phyloP scores from a whole-genome alignment of 1,140 invertebrate genomes.

The Eriosoma lanigerum region DNA sequence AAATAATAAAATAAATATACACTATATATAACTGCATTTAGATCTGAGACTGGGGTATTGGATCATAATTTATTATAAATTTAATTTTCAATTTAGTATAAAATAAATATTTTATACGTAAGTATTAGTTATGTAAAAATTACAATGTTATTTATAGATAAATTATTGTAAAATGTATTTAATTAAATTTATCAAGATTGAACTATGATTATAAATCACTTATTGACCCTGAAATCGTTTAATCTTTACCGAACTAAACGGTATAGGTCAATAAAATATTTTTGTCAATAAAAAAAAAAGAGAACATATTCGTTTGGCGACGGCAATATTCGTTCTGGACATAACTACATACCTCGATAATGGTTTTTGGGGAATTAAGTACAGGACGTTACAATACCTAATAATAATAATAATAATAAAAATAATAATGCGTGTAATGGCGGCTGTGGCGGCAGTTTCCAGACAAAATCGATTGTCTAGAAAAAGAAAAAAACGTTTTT shows the following conservation, averaged over 20 bases:
- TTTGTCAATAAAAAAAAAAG: conserved; percentile 20
- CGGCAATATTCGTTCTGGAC: conserved; percentile 12
- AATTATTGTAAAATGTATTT: conserved; percentile 8
- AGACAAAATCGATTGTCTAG: conserved; percentile 8
- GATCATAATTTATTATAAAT: too few relatives aligned
- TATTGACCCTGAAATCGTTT: conserved; percentile 5
- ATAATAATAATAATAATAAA: not conserved
- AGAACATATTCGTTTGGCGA: not conserved
- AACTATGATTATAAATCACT: not conserved
- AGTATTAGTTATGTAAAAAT: too few relatives aligned
- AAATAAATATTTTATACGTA: too few relatives aligned
- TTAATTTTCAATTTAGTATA: too few relatives aligned
- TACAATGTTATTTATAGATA: too few relatives aligned
- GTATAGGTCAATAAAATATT: conserved; percentile 17
- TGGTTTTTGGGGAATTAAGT: conserved; percentile 27
- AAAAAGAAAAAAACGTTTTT: conserved; percentile 11
- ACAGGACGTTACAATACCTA: not conserved
- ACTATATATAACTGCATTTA: too few relatives aligned
- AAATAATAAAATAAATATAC: too few relatives aligned
- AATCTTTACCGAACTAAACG: not conserved
- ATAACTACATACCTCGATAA: conserved; percentile 10
- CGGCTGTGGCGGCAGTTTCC: not conserved
- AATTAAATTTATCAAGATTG: not conserved
- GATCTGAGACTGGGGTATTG: too few relatives aligned
- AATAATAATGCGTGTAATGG: conserved; percentile 10